Evolutionary conservation across 2,113 vertebrate species (phyloP).

Genomic region (Glareola pratincola): DNA sequence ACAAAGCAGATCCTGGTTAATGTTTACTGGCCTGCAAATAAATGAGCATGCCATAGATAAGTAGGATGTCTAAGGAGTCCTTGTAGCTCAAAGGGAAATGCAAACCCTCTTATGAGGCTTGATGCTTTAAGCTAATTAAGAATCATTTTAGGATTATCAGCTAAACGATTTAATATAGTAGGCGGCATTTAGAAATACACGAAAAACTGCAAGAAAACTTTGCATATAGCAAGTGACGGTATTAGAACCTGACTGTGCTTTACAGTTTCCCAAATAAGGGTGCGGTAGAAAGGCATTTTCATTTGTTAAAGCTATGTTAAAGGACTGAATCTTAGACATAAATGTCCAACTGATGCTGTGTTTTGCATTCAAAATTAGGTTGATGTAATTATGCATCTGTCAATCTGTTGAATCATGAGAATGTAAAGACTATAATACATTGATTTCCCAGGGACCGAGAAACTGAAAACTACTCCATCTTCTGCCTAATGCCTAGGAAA

Average conservation of each 20-base stretch:
- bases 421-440: neutral
- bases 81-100: neutral
- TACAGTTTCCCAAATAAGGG: neutral
- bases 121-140: neutral
- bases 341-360: neutral
- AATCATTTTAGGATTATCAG: neutral
- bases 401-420: neutral
- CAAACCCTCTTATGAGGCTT: neutral
- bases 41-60: neutral
- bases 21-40: neutral
- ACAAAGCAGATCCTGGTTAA: neutral
- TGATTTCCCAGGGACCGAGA: constrained; percentile 46
- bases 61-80: neutral
- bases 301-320: neutral
- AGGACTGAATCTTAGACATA: neutral
- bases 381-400: neutral
- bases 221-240: neutral
- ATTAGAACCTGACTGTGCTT: neutral
- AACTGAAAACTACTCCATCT: neutral
- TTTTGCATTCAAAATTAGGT: neutral
- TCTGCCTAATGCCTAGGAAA: constrained; percentile 25
- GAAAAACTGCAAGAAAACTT: neutral
- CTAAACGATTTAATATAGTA: neutral
- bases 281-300: neutral
- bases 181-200: neutral